Evolutionary conservation across 2,888 invertebrate species (phyloP), one percentile per base, ranked within the genome.

Genomic region (Clitarchus hookeri): DNA sequence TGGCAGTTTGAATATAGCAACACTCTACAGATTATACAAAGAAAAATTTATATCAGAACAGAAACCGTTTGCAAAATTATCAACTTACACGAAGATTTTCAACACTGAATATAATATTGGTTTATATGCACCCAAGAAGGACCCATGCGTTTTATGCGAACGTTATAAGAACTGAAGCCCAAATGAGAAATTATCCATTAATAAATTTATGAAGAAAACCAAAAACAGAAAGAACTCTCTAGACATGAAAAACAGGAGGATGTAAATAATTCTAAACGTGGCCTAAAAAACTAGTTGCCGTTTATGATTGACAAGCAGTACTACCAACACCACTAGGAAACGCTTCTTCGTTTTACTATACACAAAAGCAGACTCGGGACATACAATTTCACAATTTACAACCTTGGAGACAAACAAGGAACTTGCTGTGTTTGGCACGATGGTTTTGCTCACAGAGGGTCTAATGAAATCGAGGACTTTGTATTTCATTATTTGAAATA

Each of bases 401-500:
- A 65, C 19, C 6, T 65, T 65, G 65, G 65, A 65, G 65, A 65
- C 23, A 65, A 65, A 65, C 65, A 65, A 11, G 65, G 65, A 65
- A 65, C 65, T 19, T 65, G 65, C n/a, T 65, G 16, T 65, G 65
- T 65, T 65, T 65, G 65, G 65, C 65, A 16, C 16, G 65, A 65
- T 11, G 65, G 65, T 82, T 12, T 82, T 82, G 82, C 44, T 82
- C 82, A 82, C 27, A 27, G 27, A 82, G 82, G 82, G 27, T 82
- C 82, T 27, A 82, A 82, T 27, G 82, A 82, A 27, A 82, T 82
- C 26, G 27, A 9, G 44, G 26, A 9, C 82, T 82, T 27, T 44
- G 82, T 82, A 19, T 27, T 82, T 82, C 82, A 82, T 82, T 82
- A 82, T 82, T 82, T 82, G 44, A 82, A 82, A 82, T 6, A 82